Evolutionary conservation across 1,140 invertebrate genomes (phyloP).

Genomic region (Proales similis): DNA sequence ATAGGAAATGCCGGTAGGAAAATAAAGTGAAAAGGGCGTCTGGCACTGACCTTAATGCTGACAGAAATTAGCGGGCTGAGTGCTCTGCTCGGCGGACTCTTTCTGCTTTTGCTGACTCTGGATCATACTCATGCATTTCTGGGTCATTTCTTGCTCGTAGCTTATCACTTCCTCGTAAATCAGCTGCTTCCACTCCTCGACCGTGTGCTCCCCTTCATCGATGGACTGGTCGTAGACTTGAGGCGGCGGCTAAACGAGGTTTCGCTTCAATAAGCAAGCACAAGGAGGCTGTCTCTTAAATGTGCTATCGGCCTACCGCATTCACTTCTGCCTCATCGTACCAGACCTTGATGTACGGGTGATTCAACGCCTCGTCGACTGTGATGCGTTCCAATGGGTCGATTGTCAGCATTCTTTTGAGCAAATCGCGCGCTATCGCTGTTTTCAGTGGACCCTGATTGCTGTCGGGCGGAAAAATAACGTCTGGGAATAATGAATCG

Average conservation of each 20-base stretch:
- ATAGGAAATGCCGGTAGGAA: no score
- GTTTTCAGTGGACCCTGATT: conserved; percentile 91
- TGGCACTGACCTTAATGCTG: no score
- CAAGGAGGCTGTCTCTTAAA: not conserved
- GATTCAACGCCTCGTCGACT: conserved; percentile 90
- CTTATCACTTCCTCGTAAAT: conserved; percentile 37
- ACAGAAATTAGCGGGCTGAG: no score
- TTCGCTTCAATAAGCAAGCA: conserved; percentile 3
- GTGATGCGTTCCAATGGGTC: conserved; percentile 94
- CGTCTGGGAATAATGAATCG: conserved; percentile 93
- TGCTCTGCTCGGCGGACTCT: no score
- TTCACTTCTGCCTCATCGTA: conserved; percentile 56
- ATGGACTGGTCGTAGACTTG: conserved; percentile 93
- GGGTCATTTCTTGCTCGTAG: no score
- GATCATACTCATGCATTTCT: no score
- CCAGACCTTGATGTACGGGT: conserved; percentile 99
- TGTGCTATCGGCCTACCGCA: conserved; percentile 45
- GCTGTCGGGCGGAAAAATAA: conserved; percentile 88
- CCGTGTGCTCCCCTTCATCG: conserved; percentile 92
- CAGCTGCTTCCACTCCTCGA: conserved; percentile 87
- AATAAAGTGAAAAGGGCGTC: no score
- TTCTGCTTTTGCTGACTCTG: no score
- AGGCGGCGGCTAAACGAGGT: conserved; percentile 79
- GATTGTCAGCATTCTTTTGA: conserved; percentile 96
- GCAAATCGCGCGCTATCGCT: conserved; percentile 86